Evolutionary conservation across 2,113 vertebrate genomes (phyloP), one percentile per base, ranked within the genome.

Genomic region (Heloderma charlesbogerti): DNA sequence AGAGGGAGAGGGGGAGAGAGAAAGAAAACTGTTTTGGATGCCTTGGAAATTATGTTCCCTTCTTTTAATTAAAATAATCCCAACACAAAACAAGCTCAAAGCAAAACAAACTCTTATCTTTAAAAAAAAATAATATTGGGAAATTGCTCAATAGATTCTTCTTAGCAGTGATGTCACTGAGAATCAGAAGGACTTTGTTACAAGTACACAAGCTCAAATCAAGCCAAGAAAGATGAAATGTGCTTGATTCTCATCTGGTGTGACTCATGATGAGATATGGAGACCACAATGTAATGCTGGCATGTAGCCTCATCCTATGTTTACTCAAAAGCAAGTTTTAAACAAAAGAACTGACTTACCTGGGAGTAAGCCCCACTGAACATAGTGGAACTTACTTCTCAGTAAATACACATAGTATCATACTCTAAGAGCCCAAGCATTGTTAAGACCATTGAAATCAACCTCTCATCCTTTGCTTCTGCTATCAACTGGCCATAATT

Each of bases 381-480:
- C 13, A 57, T 27, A 18, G 13, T 29, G 31, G 45, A 31, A 45
- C 3, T 78, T 48, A 54, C 63, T 45, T 45, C 29, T 15, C 40
- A 69, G 60, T 67, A 43, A 67, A 37, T 15, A 84, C 45, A 27
- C 25, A 45, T 27, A 67, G 83, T 1, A 67, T 29, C 5, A 34
- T 8, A 51, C 40, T 7, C 43, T 27, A 43, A 29, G 10, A 10
- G 18, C 25, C 22, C 2, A 12, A 69, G n/a, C 7, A 48, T 13
- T 16, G 66, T 69, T 71, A 16, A 86, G 34, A 5, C 34, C 45
- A 25, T 37, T 25, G 45, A 71, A 34, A 77, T 15, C 72, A 22
- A 40, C 31, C 67, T 66, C 69, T 8, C 40, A 2, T 13, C 0
- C 7, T 25, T 40, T 34, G 0, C 9, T 3, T 3, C 0, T 0